Base-by-base conservation (phyloP, 2,797 vertebrate genomes). In the Anas bahamensis region DNA sequence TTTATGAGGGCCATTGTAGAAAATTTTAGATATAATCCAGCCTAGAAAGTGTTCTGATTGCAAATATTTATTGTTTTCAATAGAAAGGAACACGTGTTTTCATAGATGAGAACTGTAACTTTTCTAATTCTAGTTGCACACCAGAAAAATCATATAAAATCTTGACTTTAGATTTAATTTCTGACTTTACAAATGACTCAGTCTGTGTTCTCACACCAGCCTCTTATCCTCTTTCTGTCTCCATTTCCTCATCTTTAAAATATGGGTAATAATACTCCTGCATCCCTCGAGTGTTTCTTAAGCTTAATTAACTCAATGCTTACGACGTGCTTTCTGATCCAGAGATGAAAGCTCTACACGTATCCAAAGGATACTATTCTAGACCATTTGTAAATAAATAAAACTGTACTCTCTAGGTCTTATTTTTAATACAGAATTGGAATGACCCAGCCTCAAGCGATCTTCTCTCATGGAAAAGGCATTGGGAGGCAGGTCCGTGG, bases 221-320 rank as follows among this genome's bases (percentile, higher is more conserved):
- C 76, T 42, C 69, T 85, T 90, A 83, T 84, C 66, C 70, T 89
- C 63, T 81, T 75, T 89, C 88, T 85, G 79, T 70, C 78, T 93
- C 42, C 31, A 87, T 96, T 96, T 96, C 63, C 74, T 96, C 96
- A 89, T 95, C 91, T 88, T 86, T 95, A 95, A 97, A 94, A 95
- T 94, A 95, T 92, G 87, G 69, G 37, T 88, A 91, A 94, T 87
- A 91, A 89, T 90, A 91, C 29, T 83, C 89, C 59, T 70, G 72
- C 65, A 65, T 94, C 92, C 87, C 91, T 83, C 17, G 86, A 90
- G 93, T 73, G 77, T 74, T 91, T 94, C 91, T 94, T 24, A 73
- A 83, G 63, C 76, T 87, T 95, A 95, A 95, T 95, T 95, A 95
- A 88, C 80, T 91, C 91, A 93, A 59, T 88, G 77, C 65, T 74